A percentile compares a stretch with the other conserved stretches of the same genome.
Evolutionary conservation across 2,113 vertebrate genomes (phyloP).

Genomic region (Menidia beryllina): DNA sequence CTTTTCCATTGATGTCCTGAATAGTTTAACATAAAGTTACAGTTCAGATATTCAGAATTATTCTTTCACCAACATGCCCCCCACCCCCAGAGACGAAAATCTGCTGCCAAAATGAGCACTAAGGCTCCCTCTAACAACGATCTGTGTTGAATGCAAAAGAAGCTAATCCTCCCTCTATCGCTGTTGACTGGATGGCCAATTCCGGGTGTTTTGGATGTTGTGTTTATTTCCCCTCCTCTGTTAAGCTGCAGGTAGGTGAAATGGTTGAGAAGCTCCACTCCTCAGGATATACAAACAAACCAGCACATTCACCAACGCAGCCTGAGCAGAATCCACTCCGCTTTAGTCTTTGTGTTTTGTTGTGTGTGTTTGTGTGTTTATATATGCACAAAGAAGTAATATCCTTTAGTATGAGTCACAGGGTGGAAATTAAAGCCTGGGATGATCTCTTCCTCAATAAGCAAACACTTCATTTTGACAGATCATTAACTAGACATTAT

Average conservation of each 20-base stretch:
- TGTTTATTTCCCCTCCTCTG: conserved; percentile 59
- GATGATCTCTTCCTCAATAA: conserved; percentile 72
- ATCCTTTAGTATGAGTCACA: conserved; percentile 64
- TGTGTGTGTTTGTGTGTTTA: conserved; percentile 11
- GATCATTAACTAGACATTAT: conserved; percentile 81
- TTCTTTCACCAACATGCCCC: conserved; percentile 20
- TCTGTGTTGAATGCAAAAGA: conserved; percentile 57
- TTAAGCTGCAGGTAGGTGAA: conserved; percentile 68
- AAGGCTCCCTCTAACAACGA: conserved; percentile 38
- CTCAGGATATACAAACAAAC: conserved; percentile 56
- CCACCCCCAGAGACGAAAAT: conserved; percentile 16
- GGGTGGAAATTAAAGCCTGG: conserved; percentile 71
- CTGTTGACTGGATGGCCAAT: conserved; percentile 65
- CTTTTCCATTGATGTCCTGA: no score
- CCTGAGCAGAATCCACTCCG: conserved; percentile 19
- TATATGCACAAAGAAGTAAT: conserved; percentile 47
- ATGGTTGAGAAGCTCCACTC: conserved; percentile 59
- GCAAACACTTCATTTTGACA: conserved; percentile 80
- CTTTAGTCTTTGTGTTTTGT: conserved; percentile 30
- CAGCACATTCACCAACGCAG: conserved; percentile 34
- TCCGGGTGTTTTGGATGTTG: conserved; percentile 64
- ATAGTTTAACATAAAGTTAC: no score
- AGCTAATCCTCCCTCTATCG: conserved; percentile 65
- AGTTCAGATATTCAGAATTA: conserved; percentile 24
- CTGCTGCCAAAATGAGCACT: conserved; percentile 54